Base-by-base conservation (phyloP, 2,888 invertebrate genomes). In the Pristionchus fissidentatus region DNA sequence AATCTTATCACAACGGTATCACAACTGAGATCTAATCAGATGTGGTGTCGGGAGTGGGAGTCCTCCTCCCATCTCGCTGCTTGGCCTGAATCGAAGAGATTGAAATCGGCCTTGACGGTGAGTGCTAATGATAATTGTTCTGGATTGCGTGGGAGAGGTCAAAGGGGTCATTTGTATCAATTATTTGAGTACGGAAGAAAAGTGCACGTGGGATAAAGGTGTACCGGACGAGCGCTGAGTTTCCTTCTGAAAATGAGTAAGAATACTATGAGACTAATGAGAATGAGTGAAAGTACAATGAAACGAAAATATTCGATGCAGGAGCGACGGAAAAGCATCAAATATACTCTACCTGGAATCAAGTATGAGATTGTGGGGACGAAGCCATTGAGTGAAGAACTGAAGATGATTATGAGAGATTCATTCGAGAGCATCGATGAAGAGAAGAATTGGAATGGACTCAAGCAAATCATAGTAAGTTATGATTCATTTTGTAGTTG, bases 311-410 rank as follows among this genome's bases (percentile, higher is more conserved):
- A 19, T 26, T 38, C 41, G 29, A 77, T 77, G 75, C n/a, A 81
- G 80, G 80, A 81, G 32, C 46, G 52, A 46, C 32, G 62, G 35
- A 84, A 73, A 13, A 85, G 83, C 8, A 87, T 86, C 60, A 85
- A 87, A 38, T 90, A 90, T 83, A 90, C 90, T 5, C 89, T 89
- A 87, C 90, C 90, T 3, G 89, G 88, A 19, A 82, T 90, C 49
- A 88, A 88, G 83, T 82, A 84, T 52, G 88, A 88, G n/a, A 84
- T 85, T 22, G 41, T 84, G 35, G 75, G 85, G 5, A 85, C 26
- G 8, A 85, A 85, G 19, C 55, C 70, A n/a, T 49, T 52, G 22
- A 43, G 35, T 29, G 22, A 29, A 38, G 62, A 60, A 46, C 8
- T 0, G 19, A 5, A 22, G 5, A 0, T 15, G 43, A 26, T 79